These are phyloP conservation scores for Ptiloglossa arizonensis DNA, from an alignment of 1,140 invertebrate species.

Conservation along the genomic window DNA sequence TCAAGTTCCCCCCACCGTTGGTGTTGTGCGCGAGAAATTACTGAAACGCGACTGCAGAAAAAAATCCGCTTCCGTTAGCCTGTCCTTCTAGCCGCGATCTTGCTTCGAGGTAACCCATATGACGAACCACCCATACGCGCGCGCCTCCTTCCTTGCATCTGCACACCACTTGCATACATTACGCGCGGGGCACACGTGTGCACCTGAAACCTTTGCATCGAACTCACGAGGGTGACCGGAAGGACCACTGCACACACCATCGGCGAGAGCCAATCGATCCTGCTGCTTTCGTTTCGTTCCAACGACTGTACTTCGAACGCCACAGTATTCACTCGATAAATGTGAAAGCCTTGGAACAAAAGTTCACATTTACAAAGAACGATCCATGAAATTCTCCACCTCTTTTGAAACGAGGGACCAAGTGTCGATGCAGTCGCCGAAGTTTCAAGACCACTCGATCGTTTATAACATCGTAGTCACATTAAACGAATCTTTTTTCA, in stretches of 20 bases:
- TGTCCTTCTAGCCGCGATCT: conserved; percentile 48
- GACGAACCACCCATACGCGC: conserved; percentile 42
- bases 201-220: conserved; percentile 24
- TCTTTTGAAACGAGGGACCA: no score
- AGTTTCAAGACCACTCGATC: no score
- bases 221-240: conserved; percentile 13
- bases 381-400: no score
- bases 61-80: conserved; percentile 36
- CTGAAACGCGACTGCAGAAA: conserved; percentile 36
- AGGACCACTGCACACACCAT: conserved; percentile 18
- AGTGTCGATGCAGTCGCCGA: no score
- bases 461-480: no score
- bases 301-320: conserved; percentile 10
- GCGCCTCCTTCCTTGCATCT: neutral
- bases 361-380: no score
- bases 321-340: no score
- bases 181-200: neutral
- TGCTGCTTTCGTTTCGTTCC: conserved; percentile 32
- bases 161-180: conserved; percentile 11
- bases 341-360: no score
- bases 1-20: conserved; percentile 9
- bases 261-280: conserved; percentile 49
- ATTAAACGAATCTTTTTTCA: no score
- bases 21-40: conserved; percentile 24
- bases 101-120: conserved; percentile 49